Base-by-base conservation (phyloP, 2,888 invertebrate genomes). In the Heterodera filipjevi region DNA sequence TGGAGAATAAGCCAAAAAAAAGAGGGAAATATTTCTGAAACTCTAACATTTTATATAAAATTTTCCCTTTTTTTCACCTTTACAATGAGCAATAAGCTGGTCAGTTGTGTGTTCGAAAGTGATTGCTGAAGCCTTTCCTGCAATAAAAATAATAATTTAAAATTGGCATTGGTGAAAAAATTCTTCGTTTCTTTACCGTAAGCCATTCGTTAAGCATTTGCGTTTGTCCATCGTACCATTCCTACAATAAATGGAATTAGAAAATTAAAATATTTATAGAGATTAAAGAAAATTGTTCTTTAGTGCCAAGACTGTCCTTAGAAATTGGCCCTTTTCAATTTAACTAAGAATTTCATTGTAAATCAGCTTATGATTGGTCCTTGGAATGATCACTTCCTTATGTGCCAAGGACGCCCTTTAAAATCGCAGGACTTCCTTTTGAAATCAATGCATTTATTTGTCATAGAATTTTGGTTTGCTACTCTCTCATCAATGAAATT, bases 221-320 rank as follows among this genome's bases (percentile, higher is more conserved):
- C 90, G 98, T 93, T 92, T 99, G 98, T 86, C 93, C 93, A 77
- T 94, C 94, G 91, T 98, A 99, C 96, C 96, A 96, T 91, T 94
- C 93, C 93, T 96, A 92, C 30, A 8, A 27, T 27, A 59, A 59
- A 8, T 30, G 16, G 1, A 53, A 22, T 19, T 22, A 19, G 22
- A n/a, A n/a, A n/a, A 49, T 19, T 49, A 85, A 81, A 70, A n/a
- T 44, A 53, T 73, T 66, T 22, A 12, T 75, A 64, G 19, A n/a
- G 19, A 32, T 27, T 76, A 8, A 16, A 66, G 6, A 39, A 39
- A 39, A 39, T 39, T 39, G 12, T n/a, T n/a, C 39, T 39, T 39
- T 6, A 39, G 12, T 1, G 12, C 39, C 39, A 39, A 10, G 0
- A 12, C 8, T 2, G 8, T 39, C 39, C 39, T 39, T 39, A n/a